Base-by-base conservation (phyloP, 1,140 invertebrate genomes). In the Heliconius hewitsoni region DNA sequence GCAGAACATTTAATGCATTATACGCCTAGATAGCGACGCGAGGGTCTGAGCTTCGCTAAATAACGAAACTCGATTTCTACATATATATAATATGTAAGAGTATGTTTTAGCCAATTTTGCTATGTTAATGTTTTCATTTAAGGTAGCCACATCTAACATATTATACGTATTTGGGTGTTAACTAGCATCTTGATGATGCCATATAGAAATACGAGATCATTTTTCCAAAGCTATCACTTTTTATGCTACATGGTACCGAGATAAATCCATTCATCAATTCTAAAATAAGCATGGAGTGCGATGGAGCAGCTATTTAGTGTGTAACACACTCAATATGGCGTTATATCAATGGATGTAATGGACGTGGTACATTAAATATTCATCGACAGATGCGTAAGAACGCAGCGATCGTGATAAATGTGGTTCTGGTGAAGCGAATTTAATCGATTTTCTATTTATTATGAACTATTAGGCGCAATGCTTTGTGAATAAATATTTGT, bases 1-100 rank as follows among this genome's bases (percentile, higher is more conserved):
- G 86, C 88, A 84, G 77, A 83, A 85, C 86, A 84, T 89, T 91
- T 89, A 91, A 90, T 88, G 84, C 85, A 87, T 88, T 86, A 84
- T 83, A 84, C 83, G 81, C 85, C 80, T 80, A 86, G 84, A 87
- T 84, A 86, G 82, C 81, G 73, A 83, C 84, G 30, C 30, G n/a
- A 42, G 71, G 82, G 81, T 87, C 57, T 84, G 83, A 84, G 74
- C 78, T 78, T 83, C 42, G 76, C 78, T 83, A 84, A 87, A 85
- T 91, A 90, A 86, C 83, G 86, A 88, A 89, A 88, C 85, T 77
- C 79, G 83, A 86, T 86, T 89, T 86, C 81, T 80, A 78, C 71
- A 23, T 57, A 19, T n/a, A n/a, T n/a, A n/a, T n/a, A n/a, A n/a
- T n/a, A 23, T 23, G 30, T 34, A 34, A 3, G 2, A 34, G 30